Evolutionary conservation across 1,140 invertebrate species (phyloP), one percentile per base, ranked within the genome.

Genomic region (Pogonomyrmex barbatus): DNA sequence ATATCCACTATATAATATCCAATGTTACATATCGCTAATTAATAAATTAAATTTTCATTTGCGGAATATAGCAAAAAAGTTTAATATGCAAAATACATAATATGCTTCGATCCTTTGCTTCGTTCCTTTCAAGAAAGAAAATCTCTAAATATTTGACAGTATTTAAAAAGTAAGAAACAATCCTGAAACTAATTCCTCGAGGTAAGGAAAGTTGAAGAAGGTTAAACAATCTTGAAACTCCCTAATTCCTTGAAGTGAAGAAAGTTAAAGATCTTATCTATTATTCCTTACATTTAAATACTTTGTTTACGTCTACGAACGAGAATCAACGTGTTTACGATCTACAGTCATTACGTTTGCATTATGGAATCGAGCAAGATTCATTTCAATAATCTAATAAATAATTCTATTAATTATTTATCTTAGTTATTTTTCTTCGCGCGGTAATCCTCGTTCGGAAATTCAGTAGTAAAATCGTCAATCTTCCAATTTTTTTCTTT

Each of bases 401-500:
- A 56, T 17, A 39, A 17, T 8, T 10, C 1, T 45, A 3, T 17
- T n/a, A 50, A 24, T 24, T 24, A 24, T 24, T 24, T 24, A 24
- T 24, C 24, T 24, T 24, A 24, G 0, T 36, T 8, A 5, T 63
- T 45, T 33, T 76, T 54, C 58, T 12, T 30, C 65, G 30, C 47
- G 77, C 60, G 58, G 68, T 75, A 68, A 82, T 86, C 85, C 60
- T 86, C 79, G 84, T 88, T n/a, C 85, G 78, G 33, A 71, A 62
- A 91, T 91, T 91, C 91, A 75, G 81, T 90, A 87, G 83, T 83
- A 87, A 87, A 92, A 91, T 91, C 81, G 63, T 86, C 84, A 90
- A 85, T 83, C 68, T 42, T 75, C 24, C 24, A 24, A 24, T 24
- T 24, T 24, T 86, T 60, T 17, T 83, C 63, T 42, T 70, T 39